phyloP scores from a whole-genome alignment of 2,797 vertebrate species.

The Hypotaenidia philippensis region DNA sequence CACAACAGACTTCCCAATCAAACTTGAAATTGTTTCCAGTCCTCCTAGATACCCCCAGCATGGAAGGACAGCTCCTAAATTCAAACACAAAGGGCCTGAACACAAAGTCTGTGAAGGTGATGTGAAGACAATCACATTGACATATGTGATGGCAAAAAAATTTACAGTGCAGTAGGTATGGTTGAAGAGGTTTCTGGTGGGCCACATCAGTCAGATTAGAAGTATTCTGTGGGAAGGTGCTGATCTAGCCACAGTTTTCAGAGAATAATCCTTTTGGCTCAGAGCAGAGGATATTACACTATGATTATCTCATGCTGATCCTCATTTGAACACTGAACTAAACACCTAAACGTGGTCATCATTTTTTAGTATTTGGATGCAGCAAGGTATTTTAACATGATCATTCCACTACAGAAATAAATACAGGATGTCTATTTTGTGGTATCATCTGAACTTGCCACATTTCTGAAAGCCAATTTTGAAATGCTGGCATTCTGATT shows the following conservation, averaged over 20 bases:
- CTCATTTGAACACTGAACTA: neutral
- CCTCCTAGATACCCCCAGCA: neutral
- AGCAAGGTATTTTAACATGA: neutral
- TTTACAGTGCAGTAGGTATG: neutral
- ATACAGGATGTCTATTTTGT: neutral
- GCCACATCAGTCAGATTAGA: neutral
- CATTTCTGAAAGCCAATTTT: neutral
- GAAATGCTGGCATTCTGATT: neutral
- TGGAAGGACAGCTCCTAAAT: neutral
- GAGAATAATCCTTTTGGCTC: neutral
- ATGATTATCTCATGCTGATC: neutral
- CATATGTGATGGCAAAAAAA: neutral
- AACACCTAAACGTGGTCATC: neutral
- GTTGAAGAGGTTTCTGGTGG: neutral
- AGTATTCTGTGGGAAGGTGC: neutral
- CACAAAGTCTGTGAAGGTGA: neutral
- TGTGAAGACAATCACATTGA: neutral
- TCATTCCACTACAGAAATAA: neutral
- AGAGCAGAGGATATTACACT: neutral
- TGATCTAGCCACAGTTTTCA: neutral
- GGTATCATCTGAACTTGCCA: neutral
- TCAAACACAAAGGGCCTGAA: neutral
- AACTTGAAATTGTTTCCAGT: neutral
- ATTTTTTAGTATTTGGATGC: neutral
- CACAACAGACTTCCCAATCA: neutral